A percentile compares a stretch with the other conserved stretches of the same genome.
phyloP scores from a whole-genome alignment of 37 sponge, comb jelly and placozoan genomes.

The Mnemiopsis leidyi region DNA sequence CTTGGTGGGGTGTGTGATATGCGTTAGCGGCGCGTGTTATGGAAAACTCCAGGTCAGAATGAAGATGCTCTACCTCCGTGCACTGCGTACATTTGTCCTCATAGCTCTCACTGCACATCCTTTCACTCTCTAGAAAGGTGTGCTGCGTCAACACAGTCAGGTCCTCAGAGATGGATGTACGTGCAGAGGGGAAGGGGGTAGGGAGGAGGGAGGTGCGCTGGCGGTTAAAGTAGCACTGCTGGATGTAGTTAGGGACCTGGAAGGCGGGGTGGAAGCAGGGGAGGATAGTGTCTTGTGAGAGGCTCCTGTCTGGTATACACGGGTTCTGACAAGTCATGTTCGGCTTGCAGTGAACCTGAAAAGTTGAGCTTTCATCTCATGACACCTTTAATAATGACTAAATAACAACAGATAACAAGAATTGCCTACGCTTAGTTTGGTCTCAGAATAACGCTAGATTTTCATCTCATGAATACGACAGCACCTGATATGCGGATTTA shows the following conservation, averaged over 20 bases:
- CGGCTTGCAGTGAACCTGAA: constrained; percentile 15
- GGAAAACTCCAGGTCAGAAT: not conserved
- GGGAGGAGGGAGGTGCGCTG: not conserved
- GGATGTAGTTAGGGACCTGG: not conserved
- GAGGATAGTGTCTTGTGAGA: not conserved
- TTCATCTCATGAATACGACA: no score
- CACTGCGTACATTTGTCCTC: not conserved
- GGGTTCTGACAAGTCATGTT: not conserved
- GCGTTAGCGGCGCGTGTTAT: not conserved
- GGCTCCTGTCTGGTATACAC: not conserved
- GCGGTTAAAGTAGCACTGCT: constrained; percentile 1
- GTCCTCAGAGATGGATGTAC: not conserved
- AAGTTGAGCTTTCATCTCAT: no score
- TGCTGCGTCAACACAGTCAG: not conserved
- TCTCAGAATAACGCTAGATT: no score
- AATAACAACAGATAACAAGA: no score
- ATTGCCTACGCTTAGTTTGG: no score
- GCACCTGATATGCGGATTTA: no score
- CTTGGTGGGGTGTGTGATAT: not conserved
- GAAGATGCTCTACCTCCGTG: not conserved
- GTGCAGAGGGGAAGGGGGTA: not conserved
- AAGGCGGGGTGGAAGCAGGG: constrained; percentile 1
- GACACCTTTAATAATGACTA: no score
- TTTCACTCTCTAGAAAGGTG: not conserved
- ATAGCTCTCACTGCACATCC: not conserved